Conservation (phyloP, 2,888 invertebrate species). For the Eremobia ochroleuca region DNA sequence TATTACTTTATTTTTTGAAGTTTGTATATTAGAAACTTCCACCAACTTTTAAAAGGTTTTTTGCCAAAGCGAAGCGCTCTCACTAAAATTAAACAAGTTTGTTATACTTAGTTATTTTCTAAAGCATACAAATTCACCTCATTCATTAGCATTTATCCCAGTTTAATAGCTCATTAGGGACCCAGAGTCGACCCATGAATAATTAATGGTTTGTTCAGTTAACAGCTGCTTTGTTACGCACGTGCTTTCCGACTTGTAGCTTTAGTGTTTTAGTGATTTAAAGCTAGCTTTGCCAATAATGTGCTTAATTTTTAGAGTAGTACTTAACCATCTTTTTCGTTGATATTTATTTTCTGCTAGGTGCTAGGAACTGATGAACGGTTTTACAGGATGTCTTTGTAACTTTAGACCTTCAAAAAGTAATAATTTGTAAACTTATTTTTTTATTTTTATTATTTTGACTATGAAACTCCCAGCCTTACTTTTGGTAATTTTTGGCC, state of each 20-base stretch:
- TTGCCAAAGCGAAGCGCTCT: no score
- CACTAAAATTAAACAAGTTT: background rate
- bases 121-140: background rate
- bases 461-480: no score
- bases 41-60: no score
- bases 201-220: slow-evolving; percentile 27
- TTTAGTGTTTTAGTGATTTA: background rate
- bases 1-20: no score
- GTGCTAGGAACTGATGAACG: background rate
- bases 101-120: slow-evolving; percentile 6
- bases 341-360: background rate
- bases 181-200: slow-evolving; percentile 25
- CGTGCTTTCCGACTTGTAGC: background rate
- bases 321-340: background rate
- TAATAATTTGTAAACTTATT: no score
- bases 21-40: no score
- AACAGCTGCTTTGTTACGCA: slow-evolving; percentile 27
- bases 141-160: slow-evolving; percentile 10
- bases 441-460: no score
- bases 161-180: slow-evolving; percentile 11
- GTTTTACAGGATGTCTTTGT: background rate
- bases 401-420: no score
- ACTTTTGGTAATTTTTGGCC: no score
- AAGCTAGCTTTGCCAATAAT: background rate
- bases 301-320: background rate